Percentiles rank a stretch among this genome's conserved stretches.
These are phyloP conservation scores for Alentia gelatinosa DNA, from an alignment of 2,888 invertebrate species.

Conservation along the genomic window DNA sequence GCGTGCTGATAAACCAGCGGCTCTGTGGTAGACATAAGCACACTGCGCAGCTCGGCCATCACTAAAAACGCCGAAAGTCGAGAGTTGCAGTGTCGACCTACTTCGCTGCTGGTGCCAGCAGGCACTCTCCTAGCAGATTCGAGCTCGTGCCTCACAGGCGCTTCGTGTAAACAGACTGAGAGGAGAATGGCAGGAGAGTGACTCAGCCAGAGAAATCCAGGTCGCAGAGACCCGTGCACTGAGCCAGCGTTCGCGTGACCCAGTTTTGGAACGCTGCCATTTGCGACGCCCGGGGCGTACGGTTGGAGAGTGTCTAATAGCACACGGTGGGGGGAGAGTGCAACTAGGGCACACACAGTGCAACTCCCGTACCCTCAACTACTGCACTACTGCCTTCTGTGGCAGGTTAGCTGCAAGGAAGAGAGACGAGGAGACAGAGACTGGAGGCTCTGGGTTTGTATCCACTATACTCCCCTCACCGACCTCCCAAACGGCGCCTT, in stretches of 20 bases:
- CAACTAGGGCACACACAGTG: neutral
- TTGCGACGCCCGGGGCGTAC: neutral
- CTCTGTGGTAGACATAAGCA: too few species aligned
- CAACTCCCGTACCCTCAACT: neutral
- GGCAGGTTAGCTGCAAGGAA: neutral
- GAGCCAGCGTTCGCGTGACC: neutral
- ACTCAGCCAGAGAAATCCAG: neutral
- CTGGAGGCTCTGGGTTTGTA: too few species aligned
- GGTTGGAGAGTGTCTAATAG: neutral
- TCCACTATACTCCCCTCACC: too few species aligned
- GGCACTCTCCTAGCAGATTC: neutral
- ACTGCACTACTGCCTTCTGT: neutral
- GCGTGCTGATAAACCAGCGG: too few species aligned
- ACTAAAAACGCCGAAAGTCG: too few species aligned
- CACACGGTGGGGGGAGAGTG: neutral
- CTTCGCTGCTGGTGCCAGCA: too few species aligned
- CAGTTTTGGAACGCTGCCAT: neutral
- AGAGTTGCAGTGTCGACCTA: too few species aligned
- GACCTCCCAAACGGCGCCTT: too few species aligned
- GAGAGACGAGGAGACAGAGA: neutral
- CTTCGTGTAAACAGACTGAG: too few species aligned
- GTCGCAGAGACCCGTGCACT: neutral
- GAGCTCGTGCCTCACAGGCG: too few species aligned
- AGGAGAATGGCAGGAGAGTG: neutral
- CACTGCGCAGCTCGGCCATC: too few species aligned